Evolutionary conservation across 2,888 invertebrate species (phyloP).

Genomic region (Volucella inflata): DNA sequence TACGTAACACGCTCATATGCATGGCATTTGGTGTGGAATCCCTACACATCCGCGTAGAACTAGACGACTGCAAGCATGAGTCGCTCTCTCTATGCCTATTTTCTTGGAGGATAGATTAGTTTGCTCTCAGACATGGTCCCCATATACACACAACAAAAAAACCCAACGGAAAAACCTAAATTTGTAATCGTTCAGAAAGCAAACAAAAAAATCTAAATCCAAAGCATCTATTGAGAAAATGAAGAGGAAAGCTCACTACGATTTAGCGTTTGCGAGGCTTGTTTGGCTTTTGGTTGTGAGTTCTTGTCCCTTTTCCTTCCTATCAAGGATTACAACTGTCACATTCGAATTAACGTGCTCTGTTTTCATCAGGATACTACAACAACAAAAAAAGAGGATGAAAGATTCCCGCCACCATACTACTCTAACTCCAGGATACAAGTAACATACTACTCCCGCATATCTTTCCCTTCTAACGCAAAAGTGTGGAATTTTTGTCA

Average conservation of each 20-base stretch:
- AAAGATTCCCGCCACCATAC: constrained; percentile 26
- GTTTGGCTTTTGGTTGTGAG: constrained; percentile 19
- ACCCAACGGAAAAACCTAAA: too few relatives aligned
- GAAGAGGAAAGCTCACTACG: constrained; percentile 23
- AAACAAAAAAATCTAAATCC: background rate
- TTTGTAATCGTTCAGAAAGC: background rate
- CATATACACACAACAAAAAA: background rate
- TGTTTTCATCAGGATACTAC: constrained; percentile 18
- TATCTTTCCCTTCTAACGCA: background rate
- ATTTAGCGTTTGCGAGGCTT: constrained; percentile 15
- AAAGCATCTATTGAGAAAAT: constrained; percentile 19
- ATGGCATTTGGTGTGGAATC: too few relatives aligned
- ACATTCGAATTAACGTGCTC: constrained; percentile 71
- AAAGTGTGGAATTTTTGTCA: background rate
- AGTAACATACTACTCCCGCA: constrained; percentile 28
- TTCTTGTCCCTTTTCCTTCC: constrained; percentile 1
- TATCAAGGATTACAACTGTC: constrained; percentile 70
- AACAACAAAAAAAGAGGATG: background rate
- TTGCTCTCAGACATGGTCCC: background rate
- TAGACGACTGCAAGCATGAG: too few relatives aligned
- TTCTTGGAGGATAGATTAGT: too few relatives aligned
- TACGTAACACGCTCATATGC: constrained; percentile 4
- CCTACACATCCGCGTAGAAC: too few relatives aligned
- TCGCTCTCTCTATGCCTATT: too few relatives aligned
- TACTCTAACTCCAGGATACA: too few relatives aligned